phyloP scores from a whole-genome alignment of 2,113 vertebrate species.

The Serilophus lunatus region DNA sequence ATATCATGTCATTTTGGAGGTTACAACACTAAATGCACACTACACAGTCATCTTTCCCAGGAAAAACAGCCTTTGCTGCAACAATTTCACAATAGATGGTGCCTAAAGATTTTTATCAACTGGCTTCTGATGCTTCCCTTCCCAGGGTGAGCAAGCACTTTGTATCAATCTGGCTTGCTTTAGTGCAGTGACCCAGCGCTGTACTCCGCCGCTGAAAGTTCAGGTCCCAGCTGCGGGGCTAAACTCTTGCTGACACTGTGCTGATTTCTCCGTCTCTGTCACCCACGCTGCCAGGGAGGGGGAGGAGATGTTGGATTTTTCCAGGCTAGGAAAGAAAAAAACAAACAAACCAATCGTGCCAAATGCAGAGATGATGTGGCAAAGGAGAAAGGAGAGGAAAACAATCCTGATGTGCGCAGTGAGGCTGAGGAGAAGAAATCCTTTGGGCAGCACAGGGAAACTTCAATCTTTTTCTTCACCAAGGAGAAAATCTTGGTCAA shows the following conservation, averaged over 20 bases:
- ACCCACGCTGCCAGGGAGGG: background rate
- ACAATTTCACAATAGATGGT: background rate
- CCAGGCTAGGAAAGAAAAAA: background rate
- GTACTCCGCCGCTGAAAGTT: background rate
- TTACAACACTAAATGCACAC: background rate
- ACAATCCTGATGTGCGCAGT: accelerated
- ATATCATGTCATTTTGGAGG: background rate
- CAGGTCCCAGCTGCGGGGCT: conserved; percentile 32
- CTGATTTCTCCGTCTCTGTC: background rate
- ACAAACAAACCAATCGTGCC: background rate
- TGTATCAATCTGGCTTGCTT: conserved; percentile 28
- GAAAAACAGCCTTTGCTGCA: background rate
- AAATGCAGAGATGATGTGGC: background rate
- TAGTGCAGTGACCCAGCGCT: background rate
- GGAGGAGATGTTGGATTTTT: background rate
- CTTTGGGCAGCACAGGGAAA: background rate
- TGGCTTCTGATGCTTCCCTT: background rate
- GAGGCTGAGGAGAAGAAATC: background rate
- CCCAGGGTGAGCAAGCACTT: background rate
- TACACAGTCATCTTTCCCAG: accelerated
- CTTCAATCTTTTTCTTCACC: background rate
- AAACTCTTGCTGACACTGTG: conserved; percentile 34
- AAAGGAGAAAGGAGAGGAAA: background rate
- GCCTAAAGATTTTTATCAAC: background rate
- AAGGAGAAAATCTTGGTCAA: background rate